Percentiles rank a stretch among this genome's conserved stretches.
These are phyloP conservation scores for Muscicapa striata DNA, from an alignment of 2,797 vertebrate genomes.

Conservation along the genomic window DNA sequence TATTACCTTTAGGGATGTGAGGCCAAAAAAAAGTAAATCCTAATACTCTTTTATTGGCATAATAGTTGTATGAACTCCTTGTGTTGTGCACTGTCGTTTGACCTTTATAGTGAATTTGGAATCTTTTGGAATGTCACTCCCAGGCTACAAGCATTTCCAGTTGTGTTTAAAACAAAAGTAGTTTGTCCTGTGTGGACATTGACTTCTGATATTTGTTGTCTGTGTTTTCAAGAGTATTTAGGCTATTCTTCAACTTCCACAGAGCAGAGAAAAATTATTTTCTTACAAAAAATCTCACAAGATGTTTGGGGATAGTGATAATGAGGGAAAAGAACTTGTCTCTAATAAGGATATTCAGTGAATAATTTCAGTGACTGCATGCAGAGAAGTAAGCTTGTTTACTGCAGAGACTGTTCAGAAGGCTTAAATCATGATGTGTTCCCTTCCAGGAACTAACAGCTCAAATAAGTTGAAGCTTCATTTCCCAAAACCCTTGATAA, in stretches of 20 bases:
- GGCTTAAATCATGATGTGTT: neutral
- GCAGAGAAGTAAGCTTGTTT: neutral
- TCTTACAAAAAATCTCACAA: neutral
- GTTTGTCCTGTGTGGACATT: neutral
- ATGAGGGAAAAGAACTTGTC: neutral
- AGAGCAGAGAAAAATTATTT: neutral
- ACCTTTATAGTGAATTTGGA: neutral
- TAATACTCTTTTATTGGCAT: neutral
- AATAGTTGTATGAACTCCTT: neutral
- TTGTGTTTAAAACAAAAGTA: neutral
- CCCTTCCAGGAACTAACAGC: neutral
- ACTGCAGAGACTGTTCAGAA: neutral
- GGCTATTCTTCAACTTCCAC: neutral
- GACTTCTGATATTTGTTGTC: neutral
- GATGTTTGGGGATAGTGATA: neutral
- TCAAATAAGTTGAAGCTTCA: neutral
- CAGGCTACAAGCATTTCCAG: neutral
- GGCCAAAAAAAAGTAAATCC: neutral
- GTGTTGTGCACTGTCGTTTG: neutral
- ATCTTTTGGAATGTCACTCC: neutral
- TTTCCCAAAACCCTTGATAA: neutral
- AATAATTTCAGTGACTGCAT: neutral
- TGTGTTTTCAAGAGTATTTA: neutral
- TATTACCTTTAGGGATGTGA: neutral
- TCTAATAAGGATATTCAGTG: neutral